Conservation (phyloP, 2,888 invertebrate genomes). For the Lymantria monacha region DNA sequence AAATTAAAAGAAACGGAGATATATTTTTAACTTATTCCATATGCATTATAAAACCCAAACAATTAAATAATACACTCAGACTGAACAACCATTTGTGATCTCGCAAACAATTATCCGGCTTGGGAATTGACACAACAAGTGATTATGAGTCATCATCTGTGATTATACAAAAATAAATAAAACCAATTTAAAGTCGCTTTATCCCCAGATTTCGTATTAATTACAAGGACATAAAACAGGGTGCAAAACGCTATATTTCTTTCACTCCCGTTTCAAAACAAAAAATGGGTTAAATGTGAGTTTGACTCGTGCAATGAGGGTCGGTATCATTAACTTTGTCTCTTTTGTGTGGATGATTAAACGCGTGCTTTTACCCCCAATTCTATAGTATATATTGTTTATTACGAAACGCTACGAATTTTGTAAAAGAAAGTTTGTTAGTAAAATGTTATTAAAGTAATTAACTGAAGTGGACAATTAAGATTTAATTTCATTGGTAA, state of each 20-base stretch:
- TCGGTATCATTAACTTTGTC: constrained; percentile 1
- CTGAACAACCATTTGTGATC: too few relatives aligned
- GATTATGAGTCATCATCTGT: too few relatives aligned
- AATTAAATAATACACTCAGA: too few relatives aligned
- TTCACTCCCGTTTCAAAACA: neutral
- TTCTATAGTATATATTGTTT: neutral
- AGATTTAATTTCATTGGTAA: neutral
- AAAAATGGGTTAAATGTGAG: constrained; percentile 3
- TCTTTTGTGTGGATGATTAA: constrained; percentile 5
- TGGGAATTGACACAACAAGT: too few relatives aligned
- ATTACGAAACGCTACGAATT: neutral
- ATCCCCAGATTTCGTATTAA: neutral
- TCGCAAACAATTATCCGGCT: too few relatives aligned
- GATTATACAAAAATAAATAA: too few relatives aligned
- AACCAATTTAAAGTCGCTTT: too few relatives aligned
- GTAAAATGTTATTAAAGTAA: neutral
- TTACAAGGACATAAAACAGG: neutral
- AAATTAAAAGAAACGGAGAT: too few relatives aligned
- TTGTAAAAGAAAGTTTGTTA: neutral
- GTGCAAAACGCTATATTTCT: neutral
- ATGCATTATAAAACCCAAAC: too few relatives aligned
- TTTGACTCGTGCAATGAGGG: neutral
- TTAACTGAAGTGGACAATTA: neutral
- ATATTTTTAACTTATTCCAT: too few relatives aligned
- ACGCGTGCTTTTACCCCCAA: constrained; percentile 1